Percentiles rank a stretch among this genome's conserved stretches.
Evolutionary conservation across 2,888 invertebrate genomes (phyloP).

Genomic region (Chrysodeixis includens): DNA sequence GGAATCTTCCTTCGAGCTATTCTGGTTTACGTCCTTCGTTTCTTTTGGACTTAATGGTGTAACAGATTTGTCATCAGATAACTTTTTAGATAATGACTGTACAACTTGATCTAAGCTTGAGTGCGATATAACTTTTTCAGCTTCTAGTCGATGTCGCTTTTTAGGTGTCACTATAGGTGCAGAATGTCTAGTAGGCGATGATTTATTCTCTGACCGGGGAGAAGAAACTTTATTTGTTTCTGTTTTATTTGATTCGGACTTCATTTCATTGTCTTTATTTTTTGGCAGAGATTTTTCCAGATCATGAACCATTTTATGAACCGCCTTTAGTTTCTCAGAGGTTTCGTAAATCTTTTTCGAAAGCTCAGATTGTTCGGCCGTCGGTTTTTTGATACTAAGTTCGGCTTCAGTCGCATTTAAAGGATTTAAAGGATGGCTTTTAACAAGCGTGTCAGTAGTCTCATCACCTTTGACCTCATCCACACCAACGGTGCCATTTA

Average conservation of each 20-base stretch:
- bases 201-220: conserved; percentile 79
- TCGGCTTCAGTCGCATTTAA: conserved; percentile 74
- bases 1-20: conserved; percentile 72
- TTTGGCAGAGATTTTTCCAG: conserved; percentile 84
- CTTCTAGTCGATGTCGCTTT: conserved; percentile 92
- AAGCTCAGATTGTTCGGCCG: conserved; percentile 82
- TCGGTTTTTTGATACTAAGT: conserved; percentile 78
- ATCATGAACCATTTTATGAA: conserved; percentile 85
- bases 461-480: conserved; percentile 71
- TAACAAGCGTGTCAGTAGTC: conserved; percentile 61
- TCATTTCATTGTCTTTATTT: conserved; percentile 76
- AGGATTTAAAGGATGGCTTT: conserved; percentile 66
- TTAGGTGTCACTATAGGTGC: conserved; percentile 91
- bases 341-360: conserved; percentile 87
- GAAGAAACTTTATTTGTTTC: conserved; percentile 76
- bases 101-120: conserved; percentile 85
- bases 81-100: conserved; percentile 84
- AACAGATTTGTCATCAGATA: conserved; percentile 80
- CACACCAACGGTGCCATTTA: conserved; percentile 43
- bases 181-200: conserved; percentile 77
- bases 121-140: conserved; percentile 82
- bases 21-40: conserved; percentile 75
- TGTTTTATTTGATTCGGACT: conserved; percentile 72
- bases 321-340: conserved; percentile 86
- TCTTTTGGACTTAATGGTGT: conserved; percentile 67